phyloP scores from a whole-genome alignment of 2,113 vertebrate genomes.

The Mesoclemmys tuberculata region DNA sequence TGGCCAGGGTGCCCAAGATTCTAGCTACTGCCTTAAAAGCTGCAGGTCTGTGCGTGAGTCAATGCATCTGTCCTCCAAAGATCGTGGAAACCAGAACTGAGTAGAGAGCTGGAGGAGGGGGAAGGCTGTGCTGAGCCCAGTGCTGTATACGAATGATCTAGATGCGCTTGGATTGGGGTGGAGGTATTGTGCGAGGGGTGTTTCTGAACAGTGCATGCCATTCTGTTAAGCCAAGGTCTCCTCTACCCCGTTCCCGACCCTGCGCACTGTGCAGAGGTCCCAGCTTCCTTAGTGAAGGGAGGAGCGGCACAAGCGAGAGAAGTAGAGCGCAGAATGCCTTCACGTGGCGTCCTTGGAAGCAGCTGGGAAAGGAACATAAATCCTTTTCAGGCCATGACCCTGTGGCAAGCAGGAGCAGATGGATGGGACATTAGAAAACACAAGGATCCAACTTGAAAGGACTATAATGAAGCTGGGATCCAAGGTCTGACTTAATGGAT shows the following conservation, averaged over 20 bases:
- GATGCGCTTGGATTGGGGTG: not conserved
- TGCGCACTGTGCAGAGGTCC: not conserved
- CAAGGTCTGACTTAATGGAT: not conserved
- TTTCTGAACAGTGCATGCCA: not conserved
- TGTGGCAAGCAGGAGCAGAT: not conserved
- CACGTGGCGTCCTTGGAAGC: not conserved
- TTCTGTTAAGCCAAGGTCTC: not conserved
- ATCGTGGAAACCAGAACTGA: conserved; percentile 28
- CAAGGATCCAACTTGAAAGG: not conserved
- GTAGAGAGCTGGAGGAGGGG: not conserved
- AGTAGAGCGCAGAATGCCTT: not conserved
- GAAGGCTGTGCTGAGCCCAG: not conserved
- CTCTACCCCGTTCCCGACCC: not conserved
- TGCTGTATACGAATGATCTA: not conserved
- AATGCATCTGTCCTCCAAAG: conserved; percentile 42
- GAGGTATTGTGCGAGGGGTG: not conserved
- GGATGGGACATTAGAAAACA: not conserved
- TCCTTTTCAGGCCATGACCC: not conserved
- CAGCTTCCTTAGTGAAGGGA: not conserved
- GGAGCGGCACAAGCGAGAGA: not conserved
- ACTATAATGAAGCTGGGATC: not conserved
- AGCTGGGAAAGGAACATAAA: not conserved
- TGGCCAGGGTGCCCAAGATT: not conserved
- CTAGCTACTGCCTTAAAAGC: not conserved
- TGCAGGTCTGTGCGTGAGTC: not conserved